Percentiles rank a stretch among this genome's conserved stretches.
These are phyloP conservation scores for Tauraco erythrolophus DNA, from an alignment of 2,113 vertebrate species.

Conservation along the genomic window DNA sequence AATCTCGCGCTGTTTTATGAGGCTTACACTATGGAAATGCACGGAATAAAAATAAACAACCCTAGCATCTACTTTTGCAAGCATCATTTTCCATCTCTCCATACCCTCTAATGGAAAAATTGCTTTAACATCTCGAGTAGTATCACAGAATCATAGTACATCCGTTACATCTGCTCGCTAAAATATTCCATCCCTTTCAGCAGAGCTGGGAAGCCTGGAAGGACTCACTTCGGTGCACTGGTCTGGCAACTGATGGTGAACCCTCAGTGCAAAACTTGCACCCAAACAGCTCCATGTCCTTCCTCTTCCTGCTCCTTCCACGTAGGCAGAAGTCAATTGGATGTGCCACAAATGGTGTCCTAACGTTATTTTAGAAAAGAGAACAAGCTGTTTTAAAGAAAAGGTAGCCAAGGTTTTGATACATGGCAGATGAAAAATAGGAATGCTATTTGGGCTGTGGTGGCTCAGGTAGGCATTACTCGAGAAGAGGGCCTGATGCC, in stretches of 20 bases:
- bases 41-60: not conserved
- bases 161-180: not conserved
- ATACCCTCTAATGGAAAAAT: not conserved
- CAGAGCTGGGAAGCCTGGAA: not conserved
- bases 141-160: too few species aligned
- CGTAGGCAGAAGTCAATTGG: not conserved
- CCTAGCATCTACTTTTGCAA: not conserved
- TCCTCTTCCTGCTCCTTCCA: not conserved
- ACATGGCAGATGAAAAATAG: not conserved
- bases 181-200: not conserved
- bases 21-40: not conserved
- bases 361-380: not conserved
- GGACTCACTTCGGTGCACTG: not conserved
- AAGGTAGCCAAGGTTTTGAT: accelerated
- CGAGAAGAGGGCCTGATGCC: not conserved
- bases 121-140: not conserved
- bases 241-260: not conserved
- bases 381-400: not conserved
- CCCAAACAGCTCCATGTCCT: not conserved
- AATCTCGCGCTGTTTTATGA: not conserved
- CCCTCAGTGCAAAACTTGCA: not conserved
- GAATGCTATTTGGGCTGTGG: not conserved
- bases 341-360: not conserved
- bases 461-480: not conserved
- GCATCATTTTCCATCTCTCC: not conserved